Evolutionary conservation across 2,113 vertebrate genomes (phyloP).

Genomic region (Cynopterus brachyotis): DNA sequence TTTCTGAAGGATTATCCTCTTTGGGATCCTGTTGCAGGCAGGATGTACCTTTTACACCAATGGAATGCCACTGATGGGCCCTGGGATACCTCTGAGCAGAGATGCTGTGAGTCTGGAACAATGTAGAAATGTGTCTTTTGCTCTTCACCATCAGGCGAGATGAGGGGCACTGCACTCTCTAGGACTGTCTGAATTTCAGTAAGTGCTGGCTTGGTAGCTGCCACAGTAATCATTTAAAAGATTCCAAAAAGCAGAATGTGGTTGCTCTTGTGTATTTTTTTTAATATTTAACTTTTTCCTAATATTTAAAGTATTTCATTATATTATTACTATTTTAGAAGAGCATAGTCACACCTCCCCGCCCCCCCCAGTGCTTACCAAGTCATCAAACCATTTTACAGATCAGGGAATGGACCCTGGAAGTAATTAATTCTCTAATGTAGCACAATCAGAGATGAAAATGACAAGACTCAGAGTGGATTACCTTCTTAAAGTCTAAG

Average conservation of each 20-base stretch:
- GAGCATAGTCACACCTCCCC: background rate
- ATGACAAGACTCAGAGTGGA: background rate
- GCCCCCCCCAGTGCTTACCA: background rate
- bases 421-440: background rate
- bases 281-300: background rate
- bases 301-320: background rate
- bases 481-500: background rate
- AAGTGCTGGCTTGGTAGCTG: background rate
- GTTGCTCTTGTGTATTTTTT: background rate
- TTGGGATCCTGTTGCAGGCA: background rate
- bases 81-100: background rate
- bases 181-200: background rate
- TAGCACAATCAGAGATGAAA: background rate
- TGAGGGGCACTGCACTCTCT: fast-evolving
- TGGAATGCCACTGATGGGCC: background rate
- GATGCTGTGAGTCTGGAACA: background rate
- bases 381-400: slow-evolving; percentile 7
- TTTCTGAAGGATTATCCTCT: background rate
- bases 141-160: background rate
- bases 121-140: background rate
- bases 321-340: background rate
- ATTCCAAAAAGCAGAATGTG: background rate
- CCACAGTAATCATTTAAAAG: background rate
- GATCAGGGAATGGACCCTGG: background rate
- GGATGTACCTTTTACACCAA: background rate